Percentiles rank a stretch among this genome's conserved stretches.
Conservation (phyloP, 2,888 invertebrate species). For the Julus scanicus region DNA sequence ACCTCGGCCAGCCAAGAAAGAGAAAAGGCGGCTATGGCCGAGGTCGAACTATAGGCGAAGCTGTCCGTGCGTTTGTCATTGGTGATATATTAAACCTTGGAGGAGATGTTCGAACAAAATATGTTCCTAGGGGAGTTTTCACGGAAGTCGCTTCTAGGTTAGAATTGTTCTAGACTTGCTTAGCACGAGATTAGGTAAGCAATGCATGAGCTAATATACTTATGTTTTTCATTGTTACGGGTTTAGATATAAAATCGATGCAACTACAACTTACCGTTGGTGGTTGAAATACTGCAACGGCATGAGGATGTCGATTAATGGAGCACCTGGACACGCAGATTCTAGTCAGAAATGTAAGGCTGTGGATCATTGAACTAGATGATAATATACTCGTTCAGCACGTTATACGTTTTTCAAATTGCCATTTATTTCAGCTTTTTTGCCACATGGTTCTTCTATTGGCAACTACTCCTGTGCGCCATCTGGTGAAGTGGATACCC, state of each 20-base stretch:
- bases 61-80: slow-evolving; percentile 58
- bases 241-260: slow-evolving; percentile 58
- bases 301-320: slow-evolving; percentile 41
- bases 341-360: slow-evolving; percentile 56
- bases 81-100: slow-evolving; percentile 57
- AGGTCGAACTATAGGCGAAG: slow-evolving; percentile 57
- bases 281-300: slow-evolving; percentile 57
- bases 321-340: slow-evolving; percentile 11
- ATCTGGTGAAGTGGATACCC: background rate
- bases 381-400: no score
- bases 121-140: slow-evolving; percentile 58
- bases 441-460: slow-evolving; percentile 19
- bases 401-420: no score
- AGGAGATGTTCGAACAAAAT: slow-evolving; percentile 57
- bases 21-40: slow-evolving; percentile 57
- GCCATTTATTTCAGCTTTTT: background rate
- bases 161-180: background rate
- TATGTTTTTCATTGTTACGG: background rate
- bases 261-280: slow-evolving; percentile 58
- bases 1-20: background rate
- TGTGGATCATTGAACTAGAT: background rate
- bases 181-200: background rate
- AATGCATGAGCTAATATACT: background rate
- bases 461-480: background rate
- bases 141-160: slow-evolving; percentile 58